Base-by-base conservation (phyloP, 2,888 invertebrate genomes). In the Cosmorhoe ocellata region DNA sequence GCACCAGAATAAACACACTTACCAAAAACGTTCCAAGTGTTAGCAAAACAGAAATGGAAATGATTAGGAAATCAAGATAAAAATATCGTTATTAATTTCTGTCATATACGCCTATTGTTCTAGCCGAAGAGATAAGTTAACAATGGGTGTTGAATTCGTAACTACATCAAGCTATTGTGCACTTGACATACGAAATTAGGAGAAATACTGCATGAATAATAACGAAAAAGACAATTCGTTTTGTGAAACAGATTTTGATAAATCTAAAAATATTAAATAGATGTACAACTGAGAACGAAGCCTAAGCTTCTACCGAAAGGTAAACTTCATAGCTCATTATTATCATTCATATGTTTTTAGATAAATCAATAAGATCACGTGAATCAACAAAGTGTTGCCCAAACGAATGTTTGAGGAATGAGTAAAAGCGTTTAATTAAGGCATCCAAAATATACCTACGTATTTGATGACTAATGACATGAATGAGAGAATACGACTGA, bases 11-110 rank as follows among this genome's bases (percentile, higher is more conserved):
- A 48, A 56, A 86, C 87, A 48, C 58, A 86, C 87, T 87, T 76
- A 87, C 88, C 86, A 69, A 63, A 54, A 57, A 66, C 57, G 71
- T 84, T 85, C 85, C 62, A 64, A 63, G 64, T 59, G 81, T 69
- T 67, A 54, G 87, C 86, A 67, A 66, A 80, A 74, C 58, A 79
- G 59, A 82, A 79, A 80, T 63, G 75, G 67, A 74, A 72, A 60
- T 56, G 56, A 65, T 77, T 70, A 76, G 56, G 63, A 63, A 71
- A 79, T 73, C 65, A 66, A 69, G 69, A 61, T 63, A 57, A 44
- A 26, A 56, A 58, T 61, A 47, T 61, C 57, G 60, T 66, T 71
- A 51, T 56, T 64, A 61, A 61, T 58, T 55, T 63, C 59, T 53
- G 61, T 66, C 64, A 66, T 64, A 59, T 64, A 61, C 59, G 45